Percentiles rank a stretch among this genome's conserved stretches.
These are phyloP conservation scores for Saccopteryx bilineata DNA, from an alignment of 2,113 vertebrate species.

Conservation along the genomic window DNA sequence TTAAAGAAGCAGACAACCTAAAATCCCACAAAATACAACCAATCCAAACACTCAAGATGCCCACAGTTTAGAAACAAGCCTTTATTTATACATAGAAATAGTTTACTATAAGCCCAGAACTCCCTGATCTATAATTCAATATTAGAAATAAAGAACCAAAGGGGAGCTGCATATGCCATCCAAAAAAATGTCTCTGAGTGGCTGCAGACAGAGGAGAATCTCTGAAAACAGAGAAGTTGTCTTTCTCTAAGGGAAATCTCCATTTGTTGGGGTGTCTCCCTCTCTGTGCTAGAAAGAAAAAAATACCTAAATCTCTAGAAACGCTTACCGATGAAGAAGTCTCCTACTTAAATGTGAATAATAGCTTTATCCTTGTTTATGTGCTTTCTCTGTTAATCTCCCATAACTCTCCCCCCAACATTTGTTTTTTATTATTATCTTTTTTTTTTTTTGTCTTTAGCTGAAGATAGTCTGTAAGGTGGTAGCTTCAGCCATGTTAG, in stretches of 20 bases:
- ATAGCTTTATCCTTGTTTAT: not conserved
- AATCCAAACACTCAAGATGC: not conserved
- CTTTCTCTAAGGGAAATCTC: not conserved
- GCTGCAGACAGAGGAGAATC: not conserved
- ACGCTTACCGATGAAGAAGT: not conserved
- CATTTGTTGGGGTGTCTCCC: not conserved
- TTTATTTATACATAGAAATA: not conserved
- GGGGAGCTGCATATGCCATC: not conserved
- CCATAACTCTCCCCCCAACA: not conserved
- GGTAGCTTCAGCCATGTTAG: not conserved
- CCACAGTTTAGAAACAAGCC: not conserved
- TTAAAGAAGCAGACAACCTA: not conserved
- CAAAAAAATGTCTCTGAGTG: not conserved
- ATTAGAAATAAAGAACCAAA: slow-evolving; percentile 21
- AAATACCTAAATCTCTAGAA: not conserved
- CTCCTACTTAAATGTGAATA: not conserved
- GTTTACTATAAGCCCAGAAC: not conserved
- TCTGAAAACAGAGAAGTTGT: not conserved
- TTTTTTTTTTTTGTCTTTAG: not conserved
- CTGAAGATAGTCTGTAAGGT: not conserved
- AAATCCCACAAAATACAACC: not conserved
- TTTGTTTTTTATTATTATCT: not conserved
- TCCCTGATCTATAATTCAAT: not conserved
- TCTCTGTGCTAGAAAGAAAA: not conserved
- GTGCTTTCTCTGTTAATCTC: not conserved